Percentiles rank a stretch among this genome's conserved stretches.
These are phyloP conservation scores for Dromius quadrimaculatus DNA, from an alignment of 2,888 invertebrate genomes.

Conservation along the genomic window DNA sequence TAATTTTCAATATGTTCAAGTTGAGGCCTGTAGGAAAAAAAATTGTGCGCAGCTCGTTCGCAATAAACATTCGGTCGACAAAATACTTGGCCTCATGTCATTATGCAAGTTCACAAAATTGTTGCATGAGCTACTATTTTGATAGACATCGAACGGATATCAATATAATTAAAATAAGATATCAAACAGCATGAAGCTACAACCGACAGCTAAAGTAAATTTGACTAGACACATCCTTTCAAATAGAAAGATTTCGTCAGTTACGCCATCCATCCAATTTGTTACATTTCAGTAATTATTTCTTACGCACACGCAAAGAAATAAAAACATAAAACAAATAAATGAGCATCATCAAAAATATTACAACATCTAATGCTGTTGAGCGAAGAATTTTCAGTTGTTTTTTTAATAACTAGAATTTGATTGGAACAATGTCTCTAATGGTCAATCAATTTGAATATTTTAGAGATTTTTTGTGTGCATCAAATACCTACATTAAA, in stretches of 20 bases:
- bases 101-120: no score
- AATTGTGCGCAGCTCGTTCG: no score
- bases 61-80: no score
- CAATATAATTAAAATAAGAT: conserved; percentile 18
- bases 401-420: neutral
- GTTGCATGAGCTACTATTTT: no score
- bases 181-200: neutral
- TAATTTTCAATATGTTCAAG: no score
- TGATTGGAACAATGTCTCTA: no score
- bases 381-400: conserved; percentile 1
- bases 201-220: neutral
- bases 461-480: conserved; percentile 8
- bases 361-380: neutral
- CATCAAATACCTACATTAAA: conserved; percentile 3
- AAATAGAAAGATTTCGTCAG: conserved; percentile 9
- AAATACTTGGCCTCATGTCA: no score
- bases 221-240: conserved; percentile 25
- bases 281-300: conserved; percentile 6
- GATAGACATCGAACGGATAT: neutral
- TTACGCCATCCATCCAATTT: neutral
- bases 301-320: neutral
- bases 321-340: no score
- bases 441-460: conserved; percentile 21
- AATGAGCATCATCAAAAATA: neutral
- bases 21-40: no score